phyloP scores from a whole-genome alignment of 2,797 vertebrate genomes.

The Enteromius treurensis region DNA sequence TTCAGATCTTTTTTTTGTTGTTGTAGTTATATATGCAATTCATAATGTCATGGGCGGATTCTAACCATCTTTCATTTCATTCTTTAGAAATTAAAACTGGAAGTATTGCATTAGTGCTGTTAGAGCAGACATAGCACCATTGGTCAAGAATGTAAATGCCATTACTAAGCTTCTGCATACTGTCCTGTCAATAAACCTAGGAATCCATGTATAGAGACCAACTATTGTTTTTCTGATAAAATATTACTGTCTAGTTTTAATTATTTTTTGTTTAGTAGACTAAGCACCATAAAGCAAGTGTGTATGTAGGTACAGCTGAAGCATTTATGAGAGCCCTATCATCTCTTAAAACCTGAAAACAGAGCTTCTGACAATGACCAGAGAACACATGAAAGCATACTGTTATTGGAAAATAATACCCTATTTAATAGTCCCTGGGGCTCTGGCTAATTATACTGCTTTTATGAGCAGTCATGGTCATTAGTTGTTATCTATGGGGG shows the following conservation, averaged over 20 bases:
- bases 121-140: not conserved
- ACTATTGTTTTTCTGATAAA: conserved; percentile 30
- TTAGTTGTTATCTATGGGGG: conserved; percentile 65
- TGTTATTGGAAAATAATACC: conserved; percentile 70
- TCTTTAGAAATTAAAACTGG: not conserved
- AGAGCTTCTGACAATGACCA: conserved; percentile 57
- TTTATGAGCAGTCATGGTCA: conserved; percentile 65
- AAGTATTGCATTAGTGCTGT: not conserved
- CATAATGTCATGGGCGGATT: not conserved
- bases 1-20: not conserved
- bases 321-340: conserved; percentile 30
- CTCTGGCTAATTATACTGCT: conserved; percentile 70
- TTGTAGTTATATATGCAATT: not conserved
- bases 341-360: conserved; percentile 46
- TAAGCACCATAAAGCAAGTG: not conserved
- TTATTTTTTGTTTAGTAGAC: conserved; percentile 15
- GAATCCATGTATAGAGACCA: conserved; percentile 46
- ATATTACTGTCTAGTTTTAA: conserved; percentile 34
- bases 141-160: not conserved
- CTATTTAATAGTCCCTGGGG: conserved; percentile 64
- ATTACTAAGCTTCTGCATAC: not conserved
- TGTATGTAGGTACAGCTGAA: conserved; percentile 22
- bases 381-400: conserved; percentile 70
- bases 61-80: not conserved
- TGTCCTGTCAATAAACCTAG: conserved; percentile 61